Evolutionary conservation across 2,888 invertebrate species (phyloP), one percentile per base, ranked within the genome.

Genomic region (Strigamia maritima): DNA sequence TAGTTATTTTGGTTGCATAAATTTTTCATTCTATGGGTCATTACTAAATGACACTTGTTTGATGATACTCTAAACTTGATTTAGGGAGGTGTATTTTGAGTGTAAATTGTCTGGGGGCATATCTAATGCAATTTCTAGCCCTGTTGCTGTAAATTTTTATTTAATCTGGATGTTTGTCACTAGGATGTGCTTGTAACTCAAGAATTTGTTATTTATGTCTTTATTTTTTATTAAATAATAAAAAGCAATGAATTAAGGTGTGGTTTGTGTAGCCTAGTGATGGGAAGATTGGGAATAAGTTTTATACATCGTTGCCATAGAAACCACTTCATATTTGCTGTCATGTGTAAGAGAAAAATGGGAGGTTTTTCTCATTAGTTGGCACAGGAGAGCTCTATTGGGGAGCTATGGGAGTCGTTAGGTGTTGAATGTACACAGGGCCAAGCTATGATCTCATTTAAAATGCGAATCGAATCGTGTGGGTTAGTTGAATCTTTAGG

Each of bases 301-400:
- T 44, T n/a, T n/a, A n/a, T 16, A 14, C 44, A 44, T 14, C 16
- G 44, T 44, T 54, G 19, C 54, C 19, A 54, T 54, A 54, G 54
- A 19, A 54, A 54, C 54, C 19, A 54, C 8, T 19, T 54, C 54
- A 54, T 54, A 54, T 54, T 54, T 54, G n/a, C 54, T 54, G 54
- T 54, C 54, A 54, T 54, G 54, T 19, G 54, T 54, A 54, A 54
- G 54, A 54, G 54, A 54, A 54, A 54, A 54, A 54, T 54, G 54
- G 54, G 54, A 54, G 54, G 54, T 54, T 54, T 54, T 54, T 54
- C 54, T 54, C 54, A 54, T 54, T 54, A 54, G 54, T 54, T 54
- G 54, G 54, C 54, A 54, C 54, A n/a, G 54, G 54, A 54, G n/a
- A 54, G 54, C 54, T 54, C 54, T 54, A 54, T 54, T 54, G 54